Evolutionary conservation across 2,888 invertebrate species (phyloP).

Genomic region (Xylophagus ater): DNA sequence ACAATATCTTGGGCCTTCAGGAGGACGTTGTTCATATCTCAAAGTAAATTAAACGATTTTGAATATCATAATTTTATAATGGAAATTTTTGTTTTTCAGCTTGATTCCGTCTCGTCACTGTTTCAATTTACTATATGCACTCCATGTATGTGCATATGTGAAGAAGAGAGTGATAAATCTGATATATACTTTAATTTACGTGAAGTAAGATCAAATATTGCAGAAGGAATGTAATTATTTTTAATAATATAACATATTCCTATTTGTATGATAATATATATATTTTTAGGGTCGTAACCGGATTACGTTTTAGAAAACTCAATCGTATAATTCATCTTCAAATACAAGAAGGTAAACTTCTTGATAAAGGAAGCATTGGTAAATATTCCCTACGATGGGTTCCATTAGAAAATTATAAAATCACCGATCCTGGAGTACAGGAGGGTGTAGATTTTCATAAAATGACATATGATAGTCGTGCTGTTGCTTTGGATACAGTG

Average conservation of each 20-base stretch:
- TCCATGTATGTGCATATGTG: slow-evolving; percentile 76
- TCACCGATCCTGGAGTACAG: slow-evolving; percentile 40
- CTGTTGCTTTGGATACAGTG: slow-evolving; percentile 64
- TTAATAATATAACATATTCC: background rate
- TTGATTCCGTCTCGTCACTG: too few species aligned
- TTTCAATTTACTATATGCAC: too few species aligned
- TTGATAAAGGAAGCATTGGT: slow-evolving; percentile 49
- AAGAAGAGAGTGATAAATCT: slow-evolving; percentile 45
- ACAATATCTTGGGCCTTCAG: too few species aligned
- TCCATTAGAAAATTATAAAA: slow-evolving; percentile 46
- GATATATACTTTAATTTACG: slow-evolving; percentile 66
- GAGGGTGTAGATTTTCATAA: slow-evolving; percentile 59
- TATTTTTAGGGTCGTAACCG: slow-evolving; percentile 58
- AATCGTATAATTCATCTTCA: too few species aligned
- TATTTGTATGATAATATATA: too few species aligned
- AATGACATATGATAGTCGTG: slow-evolving; percentile 56
- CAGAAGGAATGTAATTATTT: slow-evolving; percentile 46
- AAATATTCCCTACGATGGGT: slow-evolving; percentile 48
- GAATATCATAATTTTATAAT: too few species aligned
- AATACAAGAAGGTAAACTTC: slow-evolving; percentile 55
- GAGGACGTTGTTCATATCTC: too few species aligned
- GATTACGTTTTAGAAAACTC: slow-evolving; percentile 54
- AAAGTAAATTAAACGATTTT: too few species aligned
- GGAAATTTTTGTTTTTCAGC: too few species aligned
- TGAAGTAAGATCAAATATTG: slow-evolving; percentile 43